These are phyloP conservation scores for Ageneiosus marmoratus DNA, from an alignment of 2,113 vertebrate genomes.

Conservation along the genomic window DNA sequence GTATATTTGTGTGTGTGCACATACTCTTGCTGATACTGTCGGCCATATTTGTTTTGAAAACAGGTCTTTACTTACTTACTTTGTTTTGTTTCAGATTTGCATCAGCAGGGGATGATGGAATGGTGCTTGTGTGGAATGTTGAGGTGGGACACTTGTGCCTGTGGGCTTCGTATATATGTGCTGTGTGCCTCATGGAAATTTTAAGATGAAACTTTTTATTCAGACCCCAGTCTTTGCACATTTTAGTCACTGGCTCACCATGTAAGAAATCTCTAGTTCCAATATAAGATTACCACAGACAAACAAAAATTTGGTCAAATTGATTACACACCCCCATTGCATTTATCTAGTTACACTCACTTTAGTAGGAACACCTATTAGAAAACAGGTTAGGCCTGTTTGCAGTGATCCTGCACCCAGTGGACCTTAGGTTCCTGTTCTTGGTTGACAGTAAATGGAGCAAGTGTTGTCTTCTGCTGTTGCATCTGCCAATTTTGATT, in stretches of 20 bases:
- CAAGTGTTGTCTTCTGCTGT: too few species aligned
- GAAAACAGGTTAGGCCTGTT: too few species aligned
- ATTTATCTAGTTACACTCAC: not conserved
- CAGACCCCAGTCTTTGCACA: not conserved
- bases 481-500: too few species aligned
- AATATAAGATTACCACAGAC: not conserved
- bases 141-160: constrained; percentile 72
- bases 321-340: not conserved
- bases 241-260: not conserved
- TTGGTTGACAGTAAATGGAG: too few species aligned
- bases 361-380: not conserved
- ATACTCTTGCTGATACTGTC: not conserved
- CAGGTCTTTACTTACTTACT: not conserved
- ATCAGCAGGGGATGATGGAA: constrained; percentile 92
- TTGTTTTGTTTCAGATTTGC: constrained; percentile 83
- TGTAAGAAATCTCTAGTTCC: not conserved
- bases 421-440: too few species aligned
- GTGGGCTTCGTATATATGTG: constrained; percentile 8
- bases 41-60: not conserved
- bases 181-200: not conserved
- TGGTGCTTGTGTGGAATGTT: constrained; percentile 87
- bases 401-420: too few species aligned
- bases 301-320: not conserved
- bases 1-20: not conserved
- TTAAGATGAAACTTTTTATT: not conserved